Conservation (phyloP, 2,113 vertebrate genomes). For the Gymnorhina tibicen region DNA sequence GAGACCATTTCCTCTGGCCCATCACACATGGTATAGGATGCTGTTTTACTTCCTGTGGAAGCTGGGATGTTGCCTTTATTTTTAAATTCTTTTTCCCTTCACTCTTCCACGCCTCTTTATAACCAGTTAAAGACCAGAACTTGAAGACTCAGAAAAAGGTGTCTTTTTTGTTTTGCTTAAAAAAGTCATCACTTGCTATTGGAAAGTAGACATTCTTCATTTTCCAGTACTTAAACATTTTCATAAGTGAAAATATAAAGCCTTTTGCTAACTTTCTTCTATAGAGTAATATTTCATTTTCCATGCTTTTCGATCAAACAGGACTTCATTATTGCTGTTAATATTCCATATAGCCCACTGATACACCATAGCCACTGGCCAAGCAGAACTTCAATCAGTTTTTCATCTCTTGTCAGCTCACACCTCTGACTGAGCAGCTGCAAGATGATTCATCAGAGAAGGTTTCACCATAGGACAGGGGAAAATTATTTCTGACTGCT, state of each 20-base stretch:
- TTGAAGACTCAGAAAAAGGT: neutral
- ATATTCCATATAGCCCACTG: neutral
- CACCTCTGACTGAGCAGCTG: slow-evolving; percentile 49
- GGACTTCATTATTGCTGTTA: slow-evolving; percentile 12
- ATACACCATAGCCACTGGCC: slow-evolving; percentile 7
- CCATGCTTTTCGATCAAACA: slow-evolving; percentile 11
- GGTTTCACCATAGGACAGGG: neutral
- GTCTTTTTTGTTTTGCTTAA: neutral
- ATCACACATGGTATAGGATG: neutral
- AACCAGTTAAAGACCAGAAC: neutral
- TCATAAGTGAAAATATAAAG: neutral
- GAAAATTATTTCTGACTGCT: slow-evolving; percentile 34
- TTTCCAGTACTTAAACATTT: neutral
- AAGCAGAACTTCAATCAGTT: slow-evolving; percentile 50
- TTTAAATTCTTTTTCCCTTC: neutral
- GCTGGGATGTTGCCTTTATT: no score
- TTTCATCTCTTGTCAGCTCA: slow-evolving; percentile 40
- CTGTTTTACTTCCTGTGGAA: neutral
- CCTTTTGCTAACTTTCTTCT: neutral
- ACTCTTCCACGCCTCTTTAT: neutral
- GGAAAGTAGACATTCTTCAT: neutral
- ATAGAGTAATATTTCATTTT: neutral
- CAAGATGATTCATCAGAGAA: slow-evolving; percentile 31
- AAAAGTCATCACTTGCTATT: neutral
- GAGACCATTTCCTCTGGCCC: neutral